Conservation (phyloP, 1,140 invertebrate species). For the Nasonia longicornis region DNA sequence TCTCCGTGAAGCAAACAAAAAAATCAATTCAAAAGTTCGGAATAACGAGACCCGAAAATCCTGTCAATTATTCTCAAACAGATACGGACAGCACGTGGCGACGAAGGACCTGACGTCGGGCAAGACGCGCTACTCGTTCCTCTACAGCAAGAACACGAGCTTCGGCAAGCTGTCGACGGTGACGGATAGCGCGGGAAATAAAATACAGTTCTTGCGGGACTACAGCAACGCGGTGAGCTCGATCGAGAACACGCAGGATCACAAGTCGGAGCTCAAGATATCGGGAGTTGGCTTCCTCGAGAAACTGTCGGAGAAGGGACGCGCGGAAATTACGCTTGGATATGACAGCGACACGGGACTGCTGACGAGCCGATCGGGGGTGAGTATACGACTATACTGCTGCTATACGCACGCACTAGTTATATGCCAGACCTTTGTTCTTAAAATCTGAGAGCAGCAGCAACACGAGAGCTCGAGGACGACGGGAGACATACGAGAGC, state of each 20-base stretch:
- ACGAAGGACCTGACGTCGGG: constrained; percentile 94
- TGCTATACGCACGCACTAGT: not conserved
- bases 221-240: constrained; percentile 91
- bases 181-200: constrained; percentile 92
- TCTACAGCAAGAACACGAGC: constrained; percentile 96
- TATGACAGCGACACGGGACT: constrained; percentile 87
- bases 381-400: constrained; percentile 63
- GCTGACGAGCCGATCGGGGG: constrained; percentile 82
- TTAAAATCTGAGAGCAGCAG: not conserved
- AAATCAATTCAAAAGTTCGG: not conserved
- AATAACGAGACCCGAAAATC: not conserved
- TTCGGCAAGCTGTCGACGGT: constrained; percentile 94
- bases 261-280: constrained; percentile 90
- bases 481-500: constrained; percentile 3
- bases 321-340: constrained; percentile 85
- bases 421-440: constrained; percentile 19
- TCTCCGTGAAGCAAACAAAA: not conserved
- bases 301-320: constrained; percentile 83
- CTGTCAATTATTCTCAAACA: constrained; percentile 18
- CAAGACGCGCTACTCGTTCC: constrained; percentile 92
- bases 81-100: constrained; percentile 92
- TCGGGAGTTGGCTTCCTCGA: constrained; percentile 88
- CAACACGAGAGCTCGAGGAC: not conserved
- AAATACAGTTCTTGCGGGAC: constrained; percentile 91
- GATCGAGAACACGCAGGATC: constrained; percentile 93